phyloP scores from a whole-genome alignment of 2,888 invertebrate species.

The Dioctria linearis region DNA sequence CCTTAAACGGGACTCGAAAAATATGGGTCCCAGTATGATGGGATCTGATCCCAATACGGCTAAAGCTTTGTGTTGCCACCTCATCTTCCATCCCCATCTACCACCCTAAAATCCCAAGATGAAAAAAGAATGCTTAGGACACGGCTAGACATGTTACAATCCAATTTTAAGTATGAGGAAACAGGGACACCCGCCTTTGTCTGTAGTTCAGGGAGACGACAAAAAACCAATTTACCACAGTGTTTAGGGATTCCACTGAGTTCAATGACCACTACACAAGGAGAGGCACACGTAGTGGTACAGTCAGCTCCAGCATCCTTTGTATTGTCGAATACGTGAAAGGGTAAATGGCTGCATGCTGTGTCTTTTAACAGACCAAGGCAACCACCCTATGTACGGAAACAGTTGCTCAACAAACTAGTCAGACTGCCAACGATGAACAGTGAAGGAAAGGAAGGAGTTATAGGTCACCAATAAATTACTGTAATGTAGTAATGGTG shows the following conservation, averaged over 20 bases:
- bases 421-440: constrained; percentile 18
- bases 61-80: not conserved
- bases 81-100: not conserved
- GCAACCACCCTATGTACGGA: constrained; percentile 23
- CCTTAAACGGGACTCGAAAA: constrained; percentile 54
- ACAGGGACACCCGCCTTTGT: constrained; percentile 49
- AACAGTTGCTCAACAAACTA: constrained; percentile 18
- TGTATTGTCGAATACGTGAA: constrained; percentile 34
- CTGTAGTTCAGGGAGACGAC: constrained; percentile 49
- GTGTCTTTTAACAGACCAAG: constrained; percentile 35
- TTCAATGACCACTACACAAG: constrained; percentile 67
- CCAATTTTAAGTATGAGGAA: constrained; percentile 32
- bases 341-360: constrained; percentile 28
- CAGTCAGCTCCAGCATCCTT: constrained; percentile 34
- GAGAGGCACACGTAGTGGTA: constrained; percentile 29
- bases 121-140: constrained; percentile 53
- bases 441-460: constrained; percentile 26
- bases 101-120: constrained; percentile 20
- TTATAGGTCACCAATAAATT: constrained; percentile 46
- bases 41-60: constrained; percentile 27
- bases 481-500: constrained; percentile 1
- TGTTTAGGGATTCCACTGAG: constrained; percentile 64
- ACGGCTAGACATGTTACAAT: constrained; percentile 56
- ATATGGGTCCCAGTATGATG: constrained; percentile 57
- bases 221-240: constrained; percentile 53